Evolutionary conservation across 2,113 vertebrate species (phyloP).

Genomic region (Mellivora capensis): DNA sequence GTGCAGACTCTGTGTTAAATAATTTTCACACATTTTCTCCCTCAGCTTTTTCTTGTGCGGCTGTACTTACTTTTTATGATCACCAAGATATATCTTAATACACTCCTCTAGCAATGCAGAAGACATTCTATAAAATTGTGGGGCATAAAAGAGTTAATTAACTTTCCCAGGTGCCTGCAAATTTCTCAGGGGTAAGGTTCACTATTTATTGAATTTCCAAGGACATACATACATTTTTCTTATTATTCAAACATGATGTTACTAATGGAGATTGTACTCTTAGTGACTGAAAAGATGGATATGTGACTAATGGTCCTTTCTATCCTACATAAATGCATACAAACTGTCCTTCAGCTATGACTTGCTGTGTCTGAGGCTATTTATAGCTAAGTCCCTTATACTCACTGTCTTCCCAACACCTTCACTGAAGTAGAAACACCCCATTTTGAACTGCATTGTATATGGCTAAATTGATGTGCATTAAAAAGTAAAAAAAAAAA

Average conservation of each 20-base stretch:
- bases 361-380: conserved; percentile 31
- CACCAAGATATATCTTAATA: not conserved
- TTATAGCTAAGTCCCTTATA: not conserved
- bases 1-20: not conserved
- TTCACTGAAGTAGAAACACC: conserved; percentile 44
- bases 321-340: conserved; percentile 20
- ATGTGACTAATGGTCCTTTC: conserved; percentile 69
- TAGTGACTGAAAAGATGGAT: conserved; percentile 57
- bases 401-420: conserved; percentile 39
- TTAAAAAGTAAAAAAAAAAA: conserved; percentile 41
- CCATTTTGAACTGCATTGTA: conserved; percentile 32
- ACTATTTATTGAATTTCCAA: conserved; percentile 56
- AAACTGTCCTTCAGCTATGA: conserved; percentile 64
- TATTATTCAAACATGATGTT: conserved; percentile 66
- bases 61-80: not conserved
- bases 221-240: conserved; percentile 64
- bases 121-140: conserved; percentile 7
- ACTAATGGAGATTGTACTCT: conserved; percentile 65
- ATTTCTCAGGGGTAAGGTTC: conserved; percentile 36
- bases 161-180: not conserved
- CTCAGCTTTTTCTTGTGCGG: not conserved
- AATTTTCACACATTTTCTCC: not conserved
- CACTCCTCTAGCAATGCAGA: not conserved
- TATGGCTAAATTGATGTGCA: conserved; percentile 55
- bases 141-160: conserved; percentile 37